These are phyloP conservation scores for Myotis planiceps DNA, from an alignment of 2,797 vertebrate species.

Conservation along the genomic window DNA sequence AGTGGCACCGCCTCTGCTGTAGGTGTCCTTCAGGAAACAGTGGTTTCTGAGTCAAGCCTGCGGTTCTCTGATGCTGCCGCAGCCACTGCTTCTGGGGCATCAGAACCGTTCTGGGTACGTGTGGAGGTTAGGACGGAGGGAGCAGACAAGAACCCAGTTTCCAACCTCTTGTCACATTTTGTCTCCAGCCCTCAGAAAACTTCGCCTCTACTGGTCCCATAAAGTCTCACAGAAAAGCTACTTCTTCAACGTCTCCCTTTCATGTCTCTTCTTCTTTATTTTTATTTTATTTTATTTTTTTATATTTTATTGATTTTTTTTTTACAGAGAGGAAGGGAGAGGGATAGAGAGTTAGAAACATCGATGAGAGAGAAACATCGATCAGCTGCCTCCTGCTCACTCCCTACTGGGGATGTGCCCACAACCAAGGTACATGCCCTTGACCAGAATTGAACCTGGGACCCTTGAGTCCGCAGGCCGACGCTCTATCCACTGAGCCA, in stretches of 20 bases:
- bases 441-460: no score
- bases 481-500: no score
- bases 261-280: not conserved
- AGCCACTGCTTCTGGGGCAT: not conserved
- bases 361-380: no score
- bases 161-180: not conserved
- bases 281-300: no score
- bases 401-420: no score
- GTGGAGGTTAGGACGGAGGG: not conserved
- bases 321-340: no score
- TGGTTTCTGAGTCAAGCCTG: not conserved
- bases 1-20: not conserved
- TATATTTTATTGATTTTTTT: no score
- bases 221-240: not conserved
- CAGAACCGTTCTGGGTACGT: not conserved
- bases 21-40: not conserved
- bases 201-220: not conserved
- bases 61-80: not conserved
- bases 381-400: no score
- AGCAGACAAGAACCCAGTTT: not conserved
- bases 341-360: no score
- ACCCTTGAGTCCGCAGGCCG: no score
- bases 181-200: not conserved
- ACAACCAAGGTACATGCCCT: no score
- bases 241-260: not conserved